These are phyloP conservation scores for Pantherophis vulpinus DNA, from an alignment of 2,797 vertebrate species.

Conservation along the genomic window DNA sequence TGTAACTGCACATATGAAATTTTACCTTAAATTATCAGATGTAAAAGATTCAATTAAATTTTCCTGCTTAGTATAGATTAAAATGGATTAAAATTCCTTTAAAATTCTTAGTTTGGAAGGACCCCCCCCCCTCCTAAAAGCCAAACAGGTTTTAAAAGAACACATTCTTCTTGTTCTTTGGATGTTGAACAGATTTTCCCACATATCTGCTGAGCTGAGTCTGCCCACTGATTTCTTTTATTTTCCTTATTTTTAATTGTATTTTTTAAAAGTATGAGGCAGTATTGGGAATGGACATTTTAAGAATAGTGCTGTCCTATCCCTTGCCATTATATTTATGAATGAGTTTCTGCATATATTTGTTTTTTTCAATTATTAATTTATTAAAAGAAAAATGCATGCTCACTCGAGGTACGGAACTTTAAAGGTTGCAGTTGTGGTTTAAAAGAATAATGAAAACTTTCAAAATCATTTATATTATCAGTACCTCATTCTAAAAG, in stretches of 20 bases:
- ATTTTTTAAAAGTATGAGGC: not conserved
- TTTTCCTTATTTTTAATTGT: not conserved
- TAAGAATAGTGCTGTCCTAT: conserved; percentile 23
- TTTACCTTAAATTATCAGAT: not conserved
- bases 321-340: not conserved
- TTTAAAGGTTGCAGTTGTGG: conserved; percentile 5
- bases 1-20: not conserved
- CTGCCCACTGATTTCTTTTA: not conserved
- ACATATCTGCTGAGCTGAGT: conserved; percentile 8
- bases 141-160: conserved; percentile 11
- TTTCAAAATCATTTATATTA: conserved; percentile 41
- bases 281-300: not conserved
- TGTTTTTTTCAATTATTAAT: conserved; percentile 3
- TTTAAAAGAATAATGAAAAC: not conserved
- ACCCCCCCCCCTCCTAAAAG: not conserved
- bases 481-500: conserved; percentile 30
- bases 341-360: not conserved
- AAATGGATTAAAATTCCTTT: not conserved
- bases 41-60: not conserved
- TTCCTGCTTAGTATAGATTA: not conserved
- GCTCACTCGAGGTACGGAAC: not conserved
- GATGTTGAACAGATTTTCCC: not conserved
- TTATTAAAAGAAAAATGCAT: not conserved
- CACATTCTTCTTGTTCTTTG: not conserved
- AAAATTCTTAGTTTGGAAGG: not conserved